Evolutionary conservation across 2,113 vertebrate species (phyloP), one percentile per base, ranked within the genome.

Genomic region (Nymphicus hollandicus): DNA sequence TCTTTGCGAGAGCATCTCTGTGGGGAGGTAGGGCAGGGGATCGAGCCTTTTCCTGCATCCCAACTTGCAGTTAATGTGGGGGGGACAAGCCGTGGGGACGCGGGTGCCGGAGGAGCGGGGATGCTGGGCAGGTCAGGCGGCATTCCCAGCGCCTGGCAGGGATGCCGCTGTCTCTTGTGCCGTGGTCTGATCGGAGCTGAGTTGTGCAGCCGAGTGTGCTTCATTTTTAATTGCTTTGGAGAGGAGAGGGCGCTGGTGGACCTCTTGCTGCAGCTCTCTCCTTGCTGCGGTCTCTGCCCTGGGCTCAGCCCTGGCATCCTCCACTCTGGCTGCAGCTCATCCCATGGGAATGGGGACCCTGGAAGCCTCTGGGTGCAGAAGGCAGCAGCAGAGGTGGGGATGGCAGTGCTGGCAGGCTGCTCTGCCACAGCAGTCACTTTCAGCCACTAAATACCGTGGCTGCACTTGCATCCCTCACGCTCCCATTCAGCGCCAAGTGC

Each of bases 161-260:
- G 60, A 22, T 16, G 50, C 64, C 5, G 33, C 82, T 31, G 66
- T 60, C 61, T 81, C 13, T 27, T 8, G 55, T 84, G 74, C 85
- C 8, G 29, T 94, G 94, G 91, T 92, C 49, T 92, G 93, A 94
- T 91, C 56, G 1, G 74, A 95, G 87, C 94, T 90, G 95, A 95
- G 90, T 33, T 95, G 95, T 95, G 94, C 94, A 96, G 95, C 93
- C 95, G 80, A 84, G 91, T 90, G 90, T 82, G 86, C 90, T 94
- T 95, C 91, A 88, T 95, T 95, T 95, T 93, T 96, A 96, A 94
- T 95, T 96, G 96, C 94, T 92, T 91, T 29, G 77, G 89, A 41
- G 64, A 69, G 55, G 61, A 82, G 50, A 70, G 81, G 73, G 76
- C 1, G 10, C 37, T n/a, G 80, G 35, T 17, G 68, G 88, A n/a